Evolutionary conservation across 2,888 invertebrate species (phyloP).

Genomic region (Dendrolimus houi): DNA sequence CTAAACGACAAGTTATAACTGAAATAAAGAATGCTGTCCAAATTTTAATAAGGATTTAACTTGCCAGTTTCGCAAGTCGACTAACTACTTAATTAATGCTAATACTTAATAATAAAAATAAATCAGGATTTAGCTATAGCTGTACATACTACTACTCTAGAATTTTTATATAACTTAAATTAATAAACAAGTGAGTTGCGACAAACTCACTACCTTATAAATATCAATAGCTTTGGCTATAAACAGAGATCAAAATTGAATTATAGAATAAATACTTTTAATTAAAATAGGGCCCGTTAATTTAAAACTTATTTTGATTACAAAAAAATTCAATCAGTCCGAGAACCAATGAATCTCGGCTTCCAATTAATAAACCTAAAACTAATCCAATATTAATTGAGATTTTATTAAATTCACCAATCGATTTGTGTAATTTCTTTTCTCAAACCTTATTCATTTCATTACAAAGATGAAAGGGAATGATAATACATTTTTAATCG

Average conservation of each 20-base stretch:
- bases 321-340: not conserved
- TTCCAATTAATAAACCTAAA: not conserved
- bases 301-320: not conserved
- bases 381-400: not conserved
- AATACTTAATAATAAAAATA: too few relatives aligned
- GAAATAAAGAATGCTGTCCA: too few relatives aligned
- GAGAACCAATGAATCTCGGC: not conserved
- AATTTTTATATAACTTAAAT: too few relatives aligned
- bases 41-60: too few relatives aligned
- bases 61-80: too few relatives aligned
- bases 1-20: too few relatives aligned
- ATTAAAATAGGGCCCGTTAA: not conserved
- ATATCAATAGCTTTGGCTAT: too few relatives aligned
- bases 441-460: slow-evolving; percentile 6
- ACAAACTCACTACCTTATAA: too few relatives aligned
- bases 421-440: not conserved
- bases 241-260: not conserved
- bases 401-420: not conserved
- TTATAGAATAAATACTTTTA: not conserved
- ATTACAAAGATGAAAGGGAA: slow-evolving; percentile 6
- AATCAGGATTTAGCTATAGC: too few relatives aligned
- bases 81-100: too few relatives aligned
- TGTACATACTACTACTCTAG: too few relatives aligned
- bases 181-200: too few relatives aligned
- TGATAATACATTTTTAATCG: slow-evolving; percentile 14